phyloP scores from a whole-genome alignment of 2,888 invertebrate genomes.

The Busseola fusca region DNA sequence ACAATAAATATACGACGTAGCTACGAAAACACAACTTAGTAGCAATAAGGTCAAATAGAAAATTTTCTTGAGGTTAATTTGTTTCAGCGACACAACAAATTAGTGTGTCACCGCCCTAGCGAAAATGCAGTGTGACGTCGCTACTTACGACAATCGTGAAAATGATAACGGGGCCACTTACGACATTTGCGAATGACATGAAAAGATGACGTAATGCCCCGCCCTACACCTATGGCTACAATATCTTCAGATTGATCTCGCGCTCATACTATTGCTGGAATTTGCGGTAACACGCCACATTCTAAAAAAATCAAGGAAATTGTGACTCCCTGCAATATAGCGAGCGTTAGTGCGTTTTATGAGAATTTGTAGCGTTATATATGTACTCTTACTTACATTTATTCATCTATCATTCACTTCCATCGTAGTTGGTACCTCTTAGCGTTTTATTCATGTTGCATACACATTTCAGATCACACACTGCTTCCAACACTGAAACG shows the following conservation, averaged over 20 bases:
- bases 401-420: no score
- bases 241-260: slow-evolving; percentile 57
- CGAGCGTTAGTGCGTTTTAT: slow-evolving; percentile 17
- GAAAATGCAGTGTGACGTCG: slow-evolving; percentile 51
- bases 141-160: slow-evolving; percentile 60
- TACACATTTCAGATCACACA: no score
- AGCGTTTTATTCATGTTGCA: no score
- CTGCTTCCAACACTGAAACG: no score
- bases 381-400: no score
- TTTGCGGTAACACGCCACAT: slow-evolving; percentile 31
- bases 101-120: slow-evolving; percentile 30
- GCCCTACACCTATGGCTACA: slow-evolving; percentile 53
- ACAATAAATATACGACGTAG: not conserved
- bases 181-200: no score
- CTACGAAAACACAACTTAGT: not conserved
- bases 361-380: no score
- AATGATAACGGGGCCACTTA: slow-evolving; percentile 32
- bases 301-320: not conserved
- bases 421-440: no score
- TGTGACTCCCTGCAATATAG: slow-evolving; percentile 6
- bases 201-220: slow-evolving; percentile 48
- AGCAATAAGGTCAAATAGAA: not conserved
- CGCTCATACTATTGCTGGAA: slow-evolving; percentile 35
- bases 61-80: not conserved
- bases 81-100: slow-evolving; percentile 24